Base-by-base conservation (phyloP, 2,113 vertebrate genomes). In the Neofelis nebulosa region DNA sequence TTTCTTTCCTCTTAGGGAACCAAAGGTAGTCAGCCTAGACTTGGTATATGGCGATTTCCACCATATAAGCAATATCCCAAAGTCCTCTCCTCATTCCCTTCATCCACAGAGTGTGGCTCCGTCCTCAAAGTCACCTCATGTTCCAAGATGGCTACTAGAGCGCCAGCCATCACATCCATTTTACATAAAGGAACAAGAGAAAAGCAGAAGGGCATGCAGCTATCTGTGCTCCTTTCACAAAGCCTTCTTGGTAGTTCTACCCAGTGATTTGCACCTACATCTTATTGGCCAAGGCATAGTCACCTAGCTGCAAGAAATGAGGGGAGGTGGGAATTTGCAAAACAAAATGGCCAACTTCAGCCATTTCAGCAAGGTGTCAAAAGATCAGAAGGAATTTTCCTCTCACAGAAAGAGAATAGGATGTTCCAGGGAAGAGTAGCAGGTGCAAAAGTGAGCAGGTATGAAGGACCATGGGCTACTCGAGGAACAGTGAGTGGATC, bases 331-430 rank as follows among this genome's bases (percentile, higher is more conserved):
- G 71, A 91, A 52, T 80, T 38, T 61, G 31, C 15, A 92, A 57
- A 81, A 79, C 38, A 81, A n/a, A 93, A 74, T 33, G 29, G 19
- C 21, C 41, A 36, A 14, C 69, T 78, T 89, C 69, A 78, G 29
- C 31, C 57, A 12, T 74, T 78, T 89, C 65, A 78, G 25, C 31
- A 63, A 78, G 74, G n/a, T 48, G 41, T 84, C 80, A 69, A 81
- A 82, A 63, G n/a, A 4, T 57, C 61, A 91, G 85, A 71, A 95
- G 89, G 93, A 55, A 91, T 78, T 89, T 93, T 9, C 38, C 65
- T 81, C 48, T 65, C 45, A 93, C 57, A 91, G 76, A 82, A 93
- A 83, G n/a, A 21, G 10, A 71, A 16, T 48, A 29, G 52, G 33
- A 2, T 27, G 25, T 94, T 93, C 50, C 10, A 1, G 45, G 52